A percentile compares a stretch with the other conserved stretches of the same genome.
Evolutionary conservation across 2,113 vertebrate genomes (phyloP).

Genomic region (Miniopterus natalensis): DNA sequence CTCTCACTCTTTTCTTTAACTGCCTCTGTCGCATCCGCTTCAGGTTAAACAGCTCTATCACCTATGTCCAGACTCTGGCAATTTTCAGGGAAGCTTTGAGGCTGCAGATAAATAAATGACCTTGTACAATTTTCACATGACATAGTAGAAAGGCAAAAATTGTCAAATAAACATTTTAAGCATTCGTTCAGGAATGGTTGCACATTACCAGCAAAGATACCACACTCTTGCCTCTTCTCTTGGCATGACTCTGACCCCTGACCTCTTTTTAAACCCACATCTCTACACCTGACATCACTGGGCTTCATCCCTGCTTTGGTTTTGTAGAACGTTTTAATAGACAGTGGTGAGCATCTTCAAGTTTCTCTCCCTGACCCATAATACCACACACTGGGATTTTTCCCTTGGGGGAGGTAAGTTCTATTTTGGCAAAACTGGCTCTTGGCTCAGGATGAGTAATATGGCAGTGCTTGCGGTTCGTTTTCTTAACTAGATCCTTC

Average conservation of each 20-base stretch:
- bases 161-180: slow-evolving; percentile 1
- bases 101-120: neutral
- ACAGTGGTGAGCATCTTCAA: neutral
- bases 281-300: neutral
- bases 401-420: neutral
- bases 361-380: neutral
- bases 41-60: neutral
- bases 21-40: neutral
- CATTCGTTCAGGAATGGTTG: neutral
- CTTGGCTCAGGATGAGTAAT: neutral
- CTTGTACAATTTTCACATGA: neutral
- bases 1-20: neutral
- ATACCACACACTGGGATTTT: neutral
- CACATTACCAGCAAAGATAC: neutral
- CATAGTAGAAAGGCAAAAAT: neutral
- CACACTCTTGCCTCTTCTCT: neutral
- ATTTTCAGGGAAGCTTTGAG: neutral
- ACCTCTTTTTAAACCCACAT: neutral
- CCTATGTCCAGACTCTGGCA: neutral
- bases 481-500: neutral
- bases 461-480: neutral
- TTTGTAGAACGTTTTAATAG: neutral
- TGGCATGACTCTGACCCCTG: neutral
- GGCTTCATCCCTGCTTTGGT: neutral
- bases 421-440: neutral